Base-by-base conservation (phyloP, 1,140 invertebrate genomes). In the Halictus rubicundus region DNA sequence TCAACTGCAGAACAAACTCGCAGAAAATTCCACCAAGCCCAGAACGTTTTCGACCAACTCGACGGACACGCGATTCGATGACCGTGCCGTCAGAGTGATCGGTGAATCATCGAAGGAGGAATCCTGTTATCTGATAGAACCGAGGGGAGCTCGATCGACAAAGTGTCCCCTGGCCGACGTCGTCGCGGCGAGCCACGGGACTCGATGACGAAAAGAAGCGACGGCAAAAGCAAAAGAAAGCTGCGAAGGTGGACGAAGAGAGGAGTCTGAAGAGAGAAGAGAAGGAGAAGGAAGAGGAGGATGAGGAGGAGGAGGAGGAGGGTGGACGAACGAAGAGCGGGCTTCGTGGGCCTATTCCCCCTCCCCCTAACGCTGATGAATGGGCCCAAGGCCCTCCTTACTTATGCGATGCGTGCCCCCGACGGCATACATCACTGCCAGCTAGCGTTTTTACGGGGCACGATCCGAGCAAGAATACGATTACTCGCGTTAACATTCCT, bases 361-460 rank as follows among this genome's bases (percentile, higher is more conserved):
- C 59, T 21, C n/a, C 54, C 54, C 73, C 78, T 68, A 80, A 82
- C 54, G 61, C 80, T 84, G 88, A 89, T 86, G 86, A 90, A 88
- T 87, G 85, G 89, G 81, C 88, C 85, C 88, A 89, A 89, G 88
- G 82, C 88, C 84, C 88, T 83, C 84, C 74, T 90, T 89, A 89
- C 79, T 90, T 90, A 90, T 90, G 89, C 89, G 82, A 84, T 89
- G 78, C 89, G 85, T 86, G 85, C 78, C 78, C 80, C 74, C 87
- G 83, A 78, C 88, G 87, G 88, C 88, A 89, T 90, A 89, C 88
- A 90, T 90, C 89, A 90, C 89, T 90, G 88, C 89, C 89, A 90
- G 77, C 85, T 81, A 78, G 76, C 73, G 83, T 90, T 90, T 90
- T 90, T 89, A 89, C 85, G 82, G 88, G 80, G 61, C 88, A 21